Percentiles rank a stretch among this genome's conserved stretches.
Evolutionary conservation across 2,888 invertebrate species (phyloP).

Genomic region (Mactromeris polynyma): DNA sequence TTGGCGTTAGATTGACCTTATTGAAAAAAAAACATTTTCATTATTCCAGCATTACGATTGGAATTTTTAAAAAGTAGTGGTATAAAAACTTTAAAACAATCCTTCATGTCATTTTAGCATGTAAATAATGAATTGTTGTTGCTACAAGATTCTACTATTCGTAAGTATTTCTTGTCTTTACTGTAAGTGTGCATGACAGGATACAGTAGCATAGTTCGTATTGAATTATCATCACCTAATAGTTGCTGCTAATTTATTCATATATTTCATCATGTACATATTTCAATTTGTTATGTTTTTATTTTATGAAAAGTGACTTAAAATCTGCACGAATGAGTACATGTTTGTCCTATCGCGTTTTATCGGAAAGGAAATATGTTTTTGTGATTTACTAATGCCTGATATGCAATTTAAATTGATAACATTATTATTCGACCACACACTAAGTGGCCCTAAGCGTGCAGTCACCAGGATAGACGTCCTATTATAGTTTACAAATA

Average conservation of each 20-base stretch:
- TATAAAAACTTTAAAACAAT: no score
- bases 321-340: neutral
- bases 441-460: constrained; percentile 13
- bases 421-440: constrained; percentile 7
- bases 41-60: no score
- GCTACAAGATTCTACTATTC: no score
- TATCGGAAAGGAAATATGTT: neutral
- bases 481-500: neutral
- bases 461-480: neutral
- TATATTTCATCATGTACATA: neutral
- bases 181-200: no score
- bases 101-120: no score
- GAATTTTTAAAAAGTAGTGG: no score
- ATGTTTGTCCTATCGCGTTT: neutral
- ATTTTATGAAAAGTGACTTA: neutral
- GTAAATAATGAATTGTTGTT: no score
- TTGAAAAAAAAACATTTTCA: no score
- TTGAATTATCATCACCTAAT: no score
- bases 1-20: no score
- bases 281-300: neutral
- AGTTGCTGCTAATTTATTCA: neutral
- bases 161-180: no score
- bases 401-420: constrained; percentile 15
- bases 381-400: neutral
- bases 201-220: no score